A percentile compares a stretch with the other conserved stretches of the same genome.
Conservation (phyloP, 2,113 vertebrate genomes). For the Gymnogyps californianus region DNA sequence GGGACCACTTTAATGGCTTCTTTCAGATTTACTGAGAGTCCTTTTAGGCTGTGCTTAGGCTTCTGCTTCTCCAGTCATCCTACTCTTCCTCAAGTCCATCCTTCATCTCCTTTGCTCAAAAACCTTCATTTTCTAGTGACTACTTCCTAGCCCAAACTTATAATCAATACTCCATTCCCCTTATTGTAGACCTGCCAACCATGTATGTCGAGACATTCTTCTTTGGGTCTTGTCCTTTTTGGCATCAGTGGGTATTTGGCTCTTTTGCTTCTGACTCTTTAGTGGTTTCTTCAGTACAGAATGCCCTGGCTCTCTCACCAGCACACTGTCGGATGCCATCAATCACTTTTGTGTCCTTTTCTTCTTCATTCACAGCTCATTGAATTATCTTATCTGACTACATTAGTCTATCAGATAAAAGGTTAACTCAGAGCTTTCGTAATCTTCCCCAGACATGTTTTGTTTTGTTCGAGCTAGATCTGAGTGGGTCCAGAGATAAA, state of each 20-base stretch:
- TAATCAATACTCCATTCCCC: background rate
- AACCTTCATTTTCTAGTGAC: background rate
- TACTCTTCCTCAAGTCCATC: background rate
- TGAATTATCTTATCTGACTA: background rate
- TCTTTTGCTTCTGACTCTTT: background rate
- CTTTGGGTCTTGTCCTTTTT: background rate
- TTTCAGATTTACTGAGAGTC: background rate
- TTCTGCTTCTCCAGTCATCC: background rate
- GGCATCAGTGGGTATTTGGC: background rate
- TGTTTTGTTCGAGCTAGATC: background rate
- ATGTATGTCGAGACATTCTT: background rate
- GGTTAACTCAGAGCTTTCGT: background rate
- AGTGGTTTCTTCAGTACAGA: background rate
- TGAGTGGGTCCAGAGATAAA: background rate
- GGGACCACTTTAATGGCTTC: background rate
- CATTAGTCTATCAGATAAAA: slow-evolving; percentile 17
- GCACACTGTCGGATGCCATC: background rate
- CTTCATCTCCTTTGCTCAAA: background rate
- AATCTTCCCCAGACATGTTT: background rate
- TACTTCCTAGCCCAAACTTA: background rate
- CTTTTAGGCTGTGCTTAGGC: background rate
- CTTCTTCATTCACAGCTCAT: background rate
- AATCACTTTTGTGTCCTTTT: background rate
- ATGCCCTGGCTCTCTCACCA: background rate
- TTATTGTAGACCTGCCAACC: background rate